phyloP scores from a whole-genome alignment of 2,888 invertebrate genomes.

The Mimachlamys varia region DNA sequence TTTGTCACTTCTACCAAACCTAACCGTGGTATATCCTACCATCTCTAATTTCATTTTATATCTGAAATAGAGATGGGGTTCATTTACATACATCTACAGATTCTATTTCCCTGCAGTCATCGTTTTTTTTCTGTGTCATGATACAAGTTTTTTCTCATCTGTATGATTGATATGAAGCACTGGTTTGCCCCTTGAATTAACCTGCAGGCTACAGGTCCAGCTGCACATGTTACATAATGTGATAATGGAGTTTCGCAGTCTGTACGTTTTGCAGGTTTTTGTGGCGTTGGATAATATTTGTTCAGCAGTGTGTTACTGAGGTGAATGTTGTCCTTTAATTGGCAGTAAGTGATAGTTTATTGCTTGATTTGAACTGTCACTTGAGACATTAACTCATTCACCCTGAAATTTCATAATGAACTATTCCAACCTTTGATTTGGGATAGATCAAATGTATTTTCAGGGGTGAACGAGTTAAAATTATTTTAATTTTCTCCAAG shows the following conservation, averaged over 20 bases:
- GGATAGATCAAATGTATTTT: too few species aligned
- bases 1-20: background rate
- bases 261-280: background rate
- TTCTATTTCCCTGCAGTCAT: background rate
- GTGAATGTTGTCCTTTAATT: too few species aligned
- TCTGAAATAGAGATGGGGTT: background rate
- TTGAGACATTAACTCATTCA: too few species aligned
- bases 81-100: background rate
- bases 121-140: background rate
- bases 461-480: too few species aligned
- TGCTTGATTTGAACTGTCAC: too few species aligned
- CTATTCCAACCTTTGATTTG: too few species aligned
- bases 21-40: background rate
- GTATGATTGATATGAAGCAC: constrained; percentile 16
- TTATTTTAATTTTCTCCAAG: too few species aligned
- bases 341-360: too few species aligned
- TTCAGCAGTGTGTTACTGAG: background rate
- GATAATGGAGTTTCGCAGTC: background rate
- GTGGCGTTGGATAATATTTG: too few species aligned
- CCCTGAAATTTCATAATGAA: too few species aligned
- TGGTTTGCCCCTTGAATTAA: constrained; percentile 15
- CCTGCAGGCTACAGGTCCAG: background rate
- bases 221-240: background rate
- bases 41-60: background rate
- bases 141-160: background rate